These are phyloP conservation scores for Zonitis immaculata DNA, from an alignment of 2,888 invertebrate genomes.

Conservation along the genomic window DNA sequence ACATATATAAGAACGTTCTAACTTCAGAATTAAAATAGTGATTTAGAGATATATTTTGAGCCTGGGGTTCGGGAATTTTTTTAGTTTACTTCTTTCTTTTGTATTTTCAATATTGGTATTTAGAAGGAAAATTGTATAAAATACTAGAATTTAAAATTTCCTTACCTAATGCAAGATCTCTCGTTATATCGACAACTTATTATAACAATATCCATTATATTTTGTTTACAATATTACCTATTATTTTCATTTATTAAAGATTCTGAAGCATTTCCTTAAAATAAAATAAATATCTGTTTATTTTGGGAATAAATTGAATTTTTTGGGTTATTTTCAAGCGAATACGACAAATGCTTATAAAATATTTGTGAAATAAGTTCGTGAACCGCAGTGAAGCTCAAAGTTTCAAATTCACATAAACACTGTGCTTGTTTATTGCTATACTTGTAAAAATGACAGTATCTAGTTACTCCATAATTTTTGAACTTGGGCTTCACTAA, in stretches of 20 bases:
- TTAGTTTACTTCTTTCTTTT: too few species aligned
- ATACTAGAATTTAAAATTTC: conserved; percentile 10
- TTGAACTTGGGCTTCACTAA: conserved; percentile 24
- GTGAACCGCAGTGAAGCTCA: conserved; percentile 29
- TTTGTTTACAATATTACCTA: conserved; percentile 8
- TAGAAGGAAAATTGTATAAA: conserved; percentile 1
- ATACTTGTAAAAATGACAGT: conserved; percentile 28
- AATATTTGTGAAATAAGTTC: conserved; percentile 25
- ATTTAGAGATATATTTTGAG: too few species aligned
- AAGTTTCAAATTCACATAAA: conserved; percentile 41
- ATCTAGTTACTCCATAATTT: conserved; percentile 29
- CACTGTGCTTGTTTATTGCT: conserved; percentile 34
- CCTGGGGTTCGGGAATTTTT: too few species aligned
- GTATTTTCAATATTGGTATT: too few species aligned
- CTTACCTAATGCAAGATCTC: background rate
- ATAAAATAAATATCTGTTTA: conserved; percentile 14
- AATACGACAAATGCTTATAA: conserved; percentile 19
- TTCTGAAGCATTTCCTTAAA: conserved; percentile 8
- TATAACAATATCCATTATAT: conserved; percentile 7
- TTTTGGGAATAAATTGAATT: background rate
- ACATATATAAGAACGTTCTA: too few species aligned
- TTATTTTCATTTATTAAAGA: conserved; percentile 8
- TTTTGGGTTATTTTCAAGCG: background rate
- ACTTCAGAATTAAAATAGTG: too few species aligned
- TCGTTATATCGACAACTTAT: conserved; percentile 9